Base-by-base conservation (phyloP, 1,140 invertebrate genomes). In the Bombus superbus region DNA sequence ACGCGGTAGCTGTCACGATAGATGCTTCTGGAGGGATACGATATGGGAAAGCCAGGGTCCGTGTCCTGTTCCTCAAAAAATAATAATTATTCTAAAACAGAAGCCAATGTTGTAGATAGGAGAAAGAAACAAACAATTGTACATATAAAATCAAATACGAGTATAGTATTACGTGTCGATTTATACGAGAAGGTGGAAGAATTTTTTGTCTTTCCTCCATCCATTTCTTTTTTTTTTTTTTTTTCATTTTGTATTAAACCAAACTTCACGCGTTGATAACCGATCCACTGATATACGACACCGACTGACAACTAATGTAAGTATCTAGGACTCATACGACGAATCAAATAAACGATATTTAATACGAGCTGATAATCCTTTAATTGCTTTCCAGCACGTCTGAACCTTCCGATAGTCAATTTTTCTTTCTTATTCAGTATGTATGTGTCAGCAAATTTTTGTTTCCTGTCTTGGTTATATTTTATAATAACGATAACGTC, bases 341-440 rank as follows among this genome's bases (percentile, higher is more conserved):
- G 66, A 92, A 90, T 87, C 81, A 89, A 92, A 92, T 92, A 92
- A 93, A 80, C 62, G 57, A 89, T 92, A 92, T 92, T 93, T 93
- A 93, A 92, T 92, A 91, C 40, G 15, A 88, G 35, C 10, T 2
- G 1, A 3, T 6, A 25, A 64, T 72, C 28, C 68, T 74, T 66
- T 35, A 66, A 44, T 80, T 66, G 47, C 8, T 38, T 53, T 53
- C 47, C 44, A 44, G 38, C 68, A 53, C 57, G 47, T 76, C 77
- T 35, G n/a, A 53, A 72, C 57, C 13, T 40, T 84, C 69, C 40
- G 59, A 44, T n/a, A 18, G 64, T 59, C 35, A 78, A 47, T 81
- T 81, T 73, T 32, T 77, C 6, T 3, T 35, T 73, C 59, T 53
- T 13, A 28, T 80, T 22, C 53, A n/a, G 38, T 40, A 47, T 74